Conservation (phyloP, 2,113 vertebrate species). For the Tautogolabrus adspersus region DNA sequence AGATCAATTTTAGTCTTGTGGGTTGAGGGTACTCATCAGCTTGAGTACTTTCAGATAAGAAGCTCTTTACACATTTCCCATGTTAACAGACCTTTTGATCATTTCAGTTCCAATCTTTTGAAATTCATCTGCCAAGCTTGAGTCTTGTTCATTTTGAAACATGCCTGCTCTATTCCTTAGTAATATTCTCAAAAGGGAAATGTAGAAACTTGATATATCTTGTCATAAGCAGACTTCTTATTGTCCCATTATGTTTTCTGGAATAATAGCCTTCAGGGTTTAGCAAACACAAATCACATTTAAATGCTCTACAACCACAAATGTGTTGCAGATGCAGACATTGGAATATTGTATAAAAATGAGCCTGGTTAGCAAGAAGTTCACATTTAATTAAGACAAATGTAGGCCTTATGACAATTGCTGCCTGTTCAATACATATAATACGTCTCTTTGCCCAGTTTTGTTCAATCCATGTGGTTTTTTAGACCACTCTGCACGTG, state of each 20-base stretch:
- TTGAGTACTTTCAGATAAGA: too few relatives aligned
- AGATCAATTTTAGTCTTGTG: too few relatives aligned
- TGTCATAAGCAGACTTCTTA: slow-evolving; percentile 17
- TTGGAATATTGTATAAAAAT: not conserved
- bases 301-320: slow-evolving; percentile 4
- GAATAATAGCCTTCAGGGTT: slow-evolving; percentile 26
- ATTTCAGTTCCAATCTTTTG: too few relatives aligned
- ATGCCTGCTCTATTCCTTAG: too few relatives aligned
- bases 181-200: too few relatives aligned
- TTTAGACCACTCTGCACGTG: not conserved
- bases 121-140: too few relatives aligned
- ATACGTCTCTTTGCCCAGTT: too few relatives aligned
- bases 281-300: slow-evolving; percentile 29
- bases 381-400: not conserved
- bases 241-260: slow-evolving; percentile 12
- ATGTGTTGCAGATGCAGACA: slow-evolving; percentile 17
- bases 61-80: too few relatives aligned
- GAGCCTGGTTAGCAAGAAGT: not conserved
- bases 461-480: not conserved
- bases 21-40: too few relatives aligned
- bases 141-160: too few relatives aligned
- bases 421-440: not conserved
- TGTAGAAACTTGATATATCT: not conserved
- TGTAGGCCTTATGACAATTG: not conserved
- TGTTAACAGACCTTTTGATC: too few relatives aligned